phyloP scores from a whole-genome alignment of 2,797 vertebrate species.

The Choloepus didactylus region DNA sequence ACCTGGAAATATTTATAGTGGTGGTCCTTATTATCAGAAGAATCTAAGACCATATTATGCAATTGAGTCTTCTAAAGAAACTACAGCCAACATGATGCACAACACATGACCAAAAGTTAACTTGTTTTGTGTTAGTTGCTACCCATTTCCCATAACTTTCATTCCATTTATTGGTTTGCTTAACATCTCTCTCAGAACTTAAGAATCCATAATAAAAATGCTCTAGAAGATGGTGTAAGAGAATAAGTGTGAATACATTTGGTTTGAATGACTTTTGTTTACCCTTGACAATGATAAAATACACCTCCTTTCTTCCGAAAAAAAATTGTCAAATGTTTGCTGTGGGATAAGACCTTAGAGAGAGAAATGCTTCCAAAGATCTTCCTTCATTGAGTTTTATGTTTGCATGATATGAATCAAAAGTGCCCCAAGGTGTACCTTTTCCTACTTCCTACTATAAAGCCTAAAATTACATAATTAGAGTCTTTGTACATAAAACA shows the following conservation, averaged over 20 bases:
- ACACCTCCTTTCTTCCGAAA: neutral
- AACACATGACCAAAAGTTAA: conserved; percentile 19
- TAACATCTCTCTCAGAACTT: conserved; percentile 42
- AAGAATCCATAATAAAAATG: conserved; percentile 49
- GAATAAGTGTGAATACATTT: conserved; percentile 42
- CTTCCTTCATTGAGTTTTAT: conserved; percentile 21
- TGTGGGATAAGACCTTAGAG: conserved; percentile 25
- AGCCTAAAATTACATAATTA: conserved; percentile 18
- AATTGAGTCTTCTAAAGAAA: neutral
- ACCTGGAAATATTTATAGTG: neutral
- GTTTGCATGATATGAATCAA: neutral
- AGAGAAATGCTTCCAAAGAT: neutral
- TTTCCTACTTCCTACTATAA: conserved; percentile 28
- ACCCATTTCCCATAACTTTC: neutral
- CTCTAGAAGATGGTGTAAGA: neutral
- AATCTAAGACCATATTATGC: conserved; percentile 63
- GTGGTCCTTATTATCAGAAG: neutral
- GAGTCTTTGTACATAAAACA: conserved; percentile 3
- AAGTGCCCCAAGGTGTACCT: neutral
- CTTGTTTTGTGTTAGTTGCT: neutral
- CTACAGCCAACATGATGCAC: neutral
- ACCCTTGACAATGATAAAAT: conserved; percentile 17
- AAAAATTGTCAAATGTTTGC: conserved; percentile 13
- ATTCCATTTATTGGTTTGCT: conserved; percentile 28
- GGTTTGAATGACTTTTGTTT: conserved; percentile 49